phyloP scores from a whole-genome alignment of 2,797 vertebrate species.

The Artibeus jamaicensis region DNA sequence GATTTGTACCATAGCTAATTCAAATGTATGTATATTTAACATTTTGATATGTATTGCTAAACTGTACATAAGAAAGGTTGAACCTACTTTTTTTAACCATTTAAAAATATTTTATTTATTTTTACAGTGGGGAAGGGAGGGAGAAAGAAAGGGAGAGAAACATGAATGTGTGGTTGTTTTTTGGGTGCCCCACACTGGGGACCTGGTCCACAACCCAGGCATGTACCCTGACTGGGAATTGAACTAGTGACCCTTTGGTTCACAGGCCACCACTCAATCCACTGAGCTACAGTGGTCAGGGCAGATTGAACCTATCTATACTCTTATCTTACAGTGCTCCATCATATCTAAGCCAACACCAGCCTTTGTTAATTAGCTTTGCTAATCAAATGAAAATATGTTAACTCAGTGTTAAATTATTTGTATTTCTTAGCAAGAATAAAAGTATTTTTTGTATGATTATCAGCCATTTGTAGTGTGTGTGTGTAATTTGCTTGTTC shows the following conservation, averaged over 20 bases:
- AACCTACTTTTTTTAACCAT: background rate
- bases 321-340: background rate
- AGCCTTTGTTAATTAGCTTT: background rate
- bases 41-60: background rate
- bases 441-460: background rate
- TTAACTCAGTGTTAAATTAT: background rate
- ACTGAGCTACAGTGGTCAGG: no score
- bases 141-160: no score
- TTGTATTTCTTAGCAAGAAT: background rate
- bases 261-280: no score
- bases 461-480: background rate
- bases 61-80: background rate
- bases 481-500: background rate
- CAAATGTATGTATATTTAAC: background rate
- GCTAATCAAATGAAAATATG: background rate
- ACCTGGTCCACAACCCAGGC: no score
- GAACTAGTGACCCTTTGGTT: no score
- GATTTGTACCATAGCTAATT: background rate
- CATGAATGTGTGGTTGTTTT: no score
- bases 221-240: no score
- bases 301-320: background rate
- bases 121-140: no score
- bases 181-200: no score
- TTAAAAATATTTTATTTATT: no score
- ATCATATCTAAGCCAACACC: background rate